phyloP scores from a whole-genome alignment of 1,140 invertebrate species.

The Anastatus disparis region DNA sequence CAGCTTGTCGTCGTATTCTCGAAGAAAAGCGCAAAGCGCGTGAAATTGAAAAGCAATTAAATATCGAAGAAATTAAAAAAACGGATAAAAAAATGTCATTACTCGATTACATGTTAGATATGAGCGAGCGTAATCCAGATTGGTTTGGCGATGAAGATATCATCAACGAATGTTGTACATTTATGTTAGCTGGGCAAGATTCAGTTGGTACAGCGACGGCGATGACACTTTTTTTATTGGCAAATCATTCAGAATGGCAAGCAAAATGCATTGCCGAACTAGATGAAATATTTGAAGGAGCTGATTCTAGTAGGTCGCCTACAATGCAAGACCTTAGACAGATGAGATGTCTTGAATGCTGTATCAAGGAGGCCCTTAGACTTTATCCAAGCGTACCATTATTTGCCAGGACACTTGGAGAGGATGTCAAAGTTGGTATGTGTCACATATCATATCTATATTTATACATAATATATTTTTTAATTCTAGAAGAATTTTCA shows the following conservation, averaged over 20 bases:
- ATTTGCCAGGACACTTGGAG: constrained; percentile 69
- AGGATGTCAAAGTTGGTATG: constrained; percentile 68
- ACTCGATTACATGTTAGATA: constrained; percentile 78
- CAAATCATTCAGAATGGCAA: constrained; percentile 72
- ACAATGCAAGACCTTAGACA: constrained; percentile 71
- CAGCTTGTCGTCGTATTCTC: constrained; percentile 53
- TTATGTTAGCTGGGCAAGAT: constrained; percentile 83
- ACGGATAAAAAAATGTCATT: constrained; percentile 60
- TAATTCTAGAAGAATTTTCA: too few relatives aligned
- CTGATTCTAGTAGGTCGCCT: constrained; percentile 58
- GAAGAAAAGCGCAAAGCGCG: constrained; percentile 47
- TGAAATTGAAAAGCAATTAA: neutral
- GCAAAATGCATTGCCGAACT: constrained; percentile 71
- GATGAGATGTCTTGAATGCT: constrained; percentile 75
- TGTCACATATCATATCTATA: too few relatives aligned
- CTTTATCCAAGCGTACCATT: constrained; percentile 77
- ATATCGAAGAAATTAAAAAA: neutral
- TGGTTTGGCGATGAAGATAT: constrained; percentile 76
- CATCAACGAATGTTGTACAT: constrained; percentile 77
- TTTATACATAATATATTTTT: too few relatives aligned
- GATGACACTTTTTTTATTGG: constrained; percentile 72
- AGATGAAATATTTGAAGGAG: constrained; percentile 67
- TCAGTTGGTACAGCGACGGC: constrained; percentile 74
- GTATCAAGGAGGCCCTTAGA: constrained; percentile 75
- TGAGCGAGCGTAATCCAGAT: constrained; percentile 66